Evolutionary conservation across 2,888 invertebrate species (phyloP), one percentile per base, ranked within the genome.

Genomic region (Galerucella pusilla): DNA sequence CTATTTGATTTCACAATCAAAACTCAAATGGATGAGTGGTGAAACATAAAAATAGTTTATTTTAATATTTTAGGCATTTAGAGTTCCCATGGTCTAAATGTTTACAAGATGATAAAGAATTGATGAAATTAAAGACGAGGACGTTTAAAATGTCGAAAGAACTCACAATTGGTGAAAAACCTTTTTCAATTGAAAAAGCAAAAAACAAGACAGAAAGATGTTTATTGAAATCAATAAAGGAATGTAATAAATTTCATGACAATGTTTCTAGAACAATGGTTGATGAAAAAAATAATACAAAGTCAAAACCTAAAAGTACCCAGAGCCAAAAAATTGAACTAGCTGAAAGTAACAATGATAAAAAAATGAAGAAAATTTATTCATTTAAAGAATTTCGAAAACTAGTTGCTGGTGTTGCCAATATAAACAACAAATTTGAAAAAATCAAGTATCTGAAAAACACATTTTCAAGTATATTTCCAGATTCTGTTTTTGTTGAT

Each of bases 151-250:
- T 88, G 88, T 85, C 87, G 16, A 87, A 87, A 4, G 88, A 87
- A 63, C 77, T 76, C 12, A 20, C 70, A n/a, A 78, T 69, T 9
- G 85, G 86, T n/a, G 89, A 89, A 78, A 90, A 90, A 79, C 91
- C 91, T 7, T 94, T 93, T 87, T 91, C 89, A 71, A 91, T 93
- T 11, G 97, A 96, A 80, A 91, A 93, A 77, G 96, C 96, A 0
- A 96, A 96, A 88, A 90, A 92, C 11, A 94, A 94, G 66, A 94
- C 97, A 0, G 91, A 96, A 86, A 94, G 94, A 83, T 97, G 97
- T 28, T 88, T 96, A 46, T 83, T 93, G 7, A 42, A 42, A 42
- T 42, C 9, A 42, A 42, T 42, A 42, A 9, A 42, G 7, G 35
- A 42, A 42, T 42, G 35, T 42, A 91, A 92, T 81, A 89, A 90